Evolutionary conservation across 2,797 vertebrate species (phyloP), one percentile per base, ranked within the genome.

Genomic region (Kryptopterus vitreolus): DNA sequence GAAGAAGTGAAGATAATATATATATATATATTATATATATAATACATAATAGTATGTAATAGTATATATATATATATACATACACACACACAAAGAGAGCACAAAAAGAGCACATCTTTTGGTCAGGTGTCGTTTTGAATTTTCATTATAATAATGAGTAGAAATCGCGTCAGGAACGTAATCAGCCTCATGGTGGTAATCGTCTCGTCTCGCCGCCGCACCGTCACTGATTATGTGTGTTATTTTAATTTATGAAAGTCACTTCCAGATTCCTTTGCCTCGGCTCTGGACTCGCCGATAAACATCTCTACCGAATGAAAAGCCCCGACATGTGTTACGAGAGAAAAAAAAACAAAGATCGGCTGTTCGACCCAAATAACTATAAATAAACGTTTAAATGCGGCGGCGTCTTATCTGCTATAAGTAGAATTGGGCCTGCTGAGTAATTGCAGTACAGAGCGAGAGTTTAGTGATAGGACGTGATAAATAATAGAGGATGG

Each of bases 401-500:
- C 53, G 65, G 74, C 80, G 70, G 53, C 69, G 76, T 59, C 24
- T 18, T 75, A 50, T 52, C 11, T 68, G 66, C 76, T 74, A 61
- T 68, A 79, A 78, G 76, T 59, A 68, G 53, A 82, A 68, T 35
- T n/a, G 68, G 81, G 70, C 70, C 53, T 82, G 76, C 70, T 68
- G 81, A 74, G 76, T 75, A 82, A 78, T 78, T 82, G 76, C 70
- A 82, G 81, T 59, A 74, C 57, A 38, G 53, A 1, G 43, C 1
- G 11, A 61, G 76, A 48, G 22, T 82, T 73, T 38, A 61, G 70
- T 22, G 22, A 55, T 43, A 61, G 70, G 70, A 75, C n/a, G 58
- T 61, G 76, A 82, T 82, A 61, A 82, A 82, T 78, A 72, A 78
- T 78, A 26, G 81, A 77, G 76, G 31, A 31, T 11, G 73, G 70